Percentiles rank a stretch among this genome's conserved stretches.
Conservation (phyloP, 2,888 invertebrate species). For the Harpalus rubripes region DNA sequence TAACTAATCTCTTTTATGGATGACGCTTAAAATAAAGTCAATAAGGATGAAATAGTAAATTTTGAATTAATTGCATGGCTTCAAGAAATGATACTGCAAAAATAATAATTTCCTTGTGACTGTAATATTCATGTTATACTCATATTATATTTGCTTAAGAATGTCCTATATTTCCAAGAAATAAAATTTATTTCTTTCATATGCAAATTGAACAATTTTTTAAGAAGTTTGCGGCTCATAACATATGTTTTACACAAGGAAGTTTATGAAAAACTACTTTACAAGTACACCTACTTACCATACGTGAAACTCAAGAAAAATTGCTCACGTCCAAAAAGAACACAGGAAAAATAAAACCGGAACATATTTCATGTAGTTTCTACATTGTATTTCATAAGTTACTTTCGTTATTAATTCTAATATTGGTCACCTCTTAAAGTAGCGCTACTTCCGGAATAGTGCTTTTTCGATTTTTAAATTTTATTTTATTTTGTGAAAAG, state of each 20-base stretch:
- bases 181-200: constrained; percentile 46
- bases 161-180: constrained; percentile 4
- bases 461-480: too few species aligned
- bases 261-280: constrained; percentile 41
- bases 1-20: neutral
- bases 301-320: constrained; percentile 38
- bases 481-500: too few species aligned
- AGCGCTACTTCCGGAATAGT: too few species aligned
- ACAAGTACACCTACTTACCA: constrained; percentile 26
- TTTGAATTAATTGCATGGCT: too few species aligned
- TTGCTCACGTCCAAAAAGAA: neutral
- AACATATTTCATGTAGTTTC: neutral
- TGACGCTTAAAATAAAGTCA: too few species aligned
- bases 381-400: neutral
- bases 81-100: too few species aligned
- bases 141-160: neutral
- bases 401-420: neutral
- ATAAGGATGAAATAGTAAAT: too few species aligned
- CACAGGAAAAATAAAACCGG: neutral
- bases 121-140: neutral
- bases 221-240: constrained; percentile 33
- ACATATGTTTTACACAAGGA: constrained; percentile 28
- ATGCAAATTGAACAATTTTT: constrained; percentile 46
- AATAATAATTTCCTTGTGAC: too few species aligned
- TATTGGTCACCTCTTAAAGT: too few species aligned